Evolutionary conservation across 2,888 invertebrate genomes (phyloP).

Genomic region (Philereme transversata): DNA sequence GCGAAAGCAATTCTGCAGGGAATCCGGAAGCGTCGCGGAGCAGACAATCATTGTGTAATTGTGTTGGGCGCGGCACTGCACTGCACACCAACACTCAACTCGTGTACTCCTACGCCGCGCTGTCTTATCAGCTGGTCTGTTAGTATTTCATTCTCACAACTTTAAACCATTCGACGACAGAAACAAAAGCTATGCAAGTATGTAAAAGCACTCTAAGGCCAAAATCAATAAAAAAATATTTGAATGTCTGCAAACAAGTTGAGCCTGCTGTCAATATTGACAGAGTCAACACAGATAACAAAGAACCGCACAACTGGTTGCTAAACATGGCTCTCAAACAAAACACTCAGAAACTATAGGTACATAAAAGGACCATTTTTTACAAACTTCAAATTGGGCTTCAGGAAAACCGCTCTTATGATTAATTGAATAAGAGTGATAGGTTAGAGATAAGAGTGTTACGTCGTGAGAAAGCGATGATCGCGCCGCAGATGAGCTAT

Average conservation of each 20-base stretch:
- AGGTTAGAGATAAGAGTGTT: slow-evolving; percentile 26
- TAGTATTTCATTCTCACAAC: slow-evolving; percentile 6
- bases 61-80: slow-evolving; percentile 58
- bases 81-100: slow-evolving; percentile 8
- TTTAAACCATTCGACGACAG: not conserved
- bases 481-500: slow-evolving; percentile 63
- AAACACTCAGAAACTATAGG: slow-evolving; percentile 56
- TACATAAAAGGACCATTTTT: slow-evolving; percentile 52
- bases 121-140: slow-evolving; percentile 6
- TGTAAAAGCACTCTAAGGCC: slow-evolving; percentile 4
- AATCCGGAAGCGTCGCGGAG: slow-evolving; percentile 72
- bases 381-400: slow-evolving; percentile 37
- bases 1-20: slow-evolving; percentile 64
- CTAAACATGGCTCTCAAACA: slow-evolving; percentile 73
- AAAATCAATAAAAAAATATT: slow-evolving; percentile 27
- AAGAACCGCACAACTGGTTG: slow-evolving; percentile 72
- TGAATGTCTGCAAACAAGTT: slow-evolving; percentile 52
- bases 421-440: slow-evolving; percentile 37
- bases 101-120: slow-evolving; percentile 7
- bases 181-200: slow-evolving; percentile 3
- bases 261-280: slow-evolving; percentile 67
- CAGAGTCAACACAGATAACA: slow-evolving; percentile 72
- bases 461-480: slow-evolving; percentile 74
- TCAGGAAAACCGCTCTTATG: slow-evolving; percentile 47
- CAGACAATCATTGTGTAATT: slow-evolving; percentile 74